phyloP scores from a whole-genome alignment of 2,888 invertebrate species.

The Eristalis pertinax region DNA sequence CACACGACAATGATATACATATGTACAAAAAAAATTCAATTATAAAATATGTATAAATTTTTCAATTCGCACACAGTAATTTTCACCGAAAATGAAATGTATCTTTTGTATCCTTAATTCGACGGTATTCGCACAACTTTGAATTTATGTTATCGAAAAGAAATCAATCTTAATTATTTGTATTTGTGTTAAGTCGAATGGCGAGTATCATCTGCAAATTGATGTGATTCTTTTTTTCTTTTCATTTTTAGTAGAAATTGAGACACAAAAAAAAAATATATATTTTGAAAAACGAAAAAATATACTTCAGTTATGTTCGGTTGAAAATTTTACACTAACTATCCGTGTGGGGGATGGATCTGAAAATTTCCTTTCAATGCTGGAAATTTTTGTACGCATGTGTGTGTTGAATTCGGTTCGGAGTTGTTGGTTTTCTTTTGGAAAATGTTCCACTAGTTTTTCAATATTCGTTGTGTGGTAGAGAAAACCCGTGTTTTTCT shows the following conservation, averaged over 20 bases:
- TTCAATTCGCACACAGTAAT: background rate
- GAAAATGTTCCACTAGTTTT: conserved; percentile 62
- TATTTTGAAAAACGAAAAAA: conserved; percentile 2
- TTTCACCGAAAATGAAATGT: background rate
- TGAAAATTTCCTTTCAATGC: conserved; percentile 46
- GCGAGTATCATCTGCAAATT: background rate
- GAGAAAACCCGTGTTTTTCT: conserved; percentile 65
- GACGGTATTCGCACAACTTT: background rate
- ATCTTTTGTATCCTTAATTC: background rate
- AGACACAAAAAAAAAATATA: conserved; percentile 18
- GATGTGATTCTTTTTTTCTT: conserved; percentile 9
- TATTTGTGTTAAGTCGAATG: conserved; percentile 1
- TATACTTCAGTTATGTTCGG: conserved; percentile 50
- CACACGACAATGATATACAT: background rate
- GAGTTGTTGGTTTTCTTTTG: conserved; percentile 43
- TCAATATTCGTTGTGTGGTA: conserved; percentile 48
- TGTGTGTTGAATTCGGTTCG: conserved; percentile 25
- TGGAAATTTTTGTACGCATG: conserved; percentile 38
- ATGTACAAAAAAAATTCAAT: background rate
- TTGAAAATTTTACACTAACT: conserved; percentile 47
- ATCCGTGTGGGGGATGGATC: conserved; percentile 49
- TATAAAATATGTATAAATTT: background rate
- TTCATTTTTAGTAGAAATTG: conserved; percentile 13
- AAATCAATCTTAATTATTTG: background rate
- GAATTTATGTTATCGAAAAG: background rate